Percentiles rank a stretch among this genome's conserved stretches.
Conservation (phyloP, 2,797 vertebrate genomes). For the Pagetopsis macropterus region DNA sequence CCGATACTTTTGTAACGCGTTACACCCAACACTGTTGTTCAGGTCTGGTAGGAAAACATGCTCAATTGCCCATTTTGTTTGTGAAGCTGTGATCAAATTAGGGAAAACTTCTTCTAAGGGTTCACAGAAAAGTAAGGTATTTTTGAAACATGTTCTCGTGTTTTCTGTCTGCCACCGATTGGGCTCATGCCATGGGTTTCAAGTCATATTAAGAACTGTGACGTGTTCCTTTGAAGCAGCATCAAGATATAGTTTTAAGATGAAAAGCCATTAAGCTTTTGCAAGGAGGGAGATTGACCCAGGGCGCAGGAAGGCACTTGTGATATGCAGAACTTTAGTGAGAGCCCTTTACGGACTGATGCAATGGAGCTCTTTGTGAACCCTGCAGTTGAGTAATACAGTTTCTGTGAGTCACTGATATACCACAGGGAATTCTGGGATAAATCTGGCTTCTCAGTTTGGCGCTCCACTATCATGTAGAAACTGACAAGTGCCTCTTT, state of each 20-base stretch:
- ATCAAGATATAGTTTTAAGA: conserved; percentile 17
- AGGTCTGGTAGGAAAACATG: conserved; percentile 18
- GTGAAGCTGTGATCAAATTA: conserved; percentile 35
- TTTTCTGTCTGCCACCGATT: not conserved
- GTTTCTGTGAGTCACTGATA: conserved; percentile 54
- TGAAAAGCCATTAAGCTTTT: conserved; percentile 36
- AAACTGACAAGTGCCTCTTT: conserved; percentile 18
- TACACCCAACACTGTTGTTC: not conserved
- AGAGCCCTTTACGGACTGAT: conserved; percentile 42
- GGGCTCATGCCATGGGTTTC: conserved; percentile 10
- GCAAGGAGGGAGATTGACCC: conserved; percentile 14
- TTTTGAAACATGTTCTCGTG: conserved; percentile 16
- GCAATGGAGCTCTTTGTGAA: conserved; percentile 52
- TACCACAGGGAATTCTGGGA: conserved; percentile 39
- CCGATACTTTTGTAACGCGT: no score
- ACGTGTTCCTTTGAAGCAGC: conserved; percentile 29
- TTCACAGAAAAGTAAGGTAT: conserved; percentile 6
- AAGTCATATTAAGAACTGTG: conserved; percentile 25
- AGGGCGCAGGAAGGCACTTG: conserved; percentile 1
- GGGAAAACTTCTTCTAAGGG: conserved; percentile 16
- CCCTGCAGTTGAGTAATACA: conserved; percentile 45
- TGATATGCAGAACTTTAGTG: conserved; percentile 33
- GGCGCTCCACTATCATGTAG: not conserved
- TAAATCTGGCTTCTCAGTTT: conserved; percentile 34
- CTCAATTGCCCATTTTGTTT: conserved; percentile 38